Percentiles rank a stretch among this genome's conserved stretches.
Conservation (phyloP, 2,113 vertebrate species). For the Rafetus swinhoei region DNA sequence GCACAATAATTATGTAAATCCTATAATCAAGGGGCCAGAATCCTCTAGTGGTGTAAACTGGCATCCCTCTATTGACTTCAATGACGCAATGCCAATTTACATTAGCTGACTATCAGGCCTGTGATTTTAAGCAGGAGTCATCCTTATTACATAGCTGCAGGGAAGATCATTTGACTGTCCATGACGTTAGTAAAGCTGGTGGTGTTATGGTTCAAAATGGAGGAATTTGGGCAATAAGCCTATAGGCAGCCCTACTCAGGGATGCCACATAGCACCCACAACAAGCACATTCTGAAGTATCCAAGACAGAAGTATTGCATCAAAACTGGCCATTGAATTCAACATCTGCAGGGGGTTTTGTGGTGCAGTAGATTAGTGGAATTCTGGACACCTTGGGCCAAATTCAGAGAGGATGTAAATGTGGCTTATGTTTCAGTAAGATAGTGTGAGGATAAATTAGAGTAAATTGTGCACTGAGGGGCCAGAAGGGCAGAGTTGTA, state of each 20-base stretch:
- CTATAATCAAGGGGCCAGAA: background rate
- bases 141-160: background rate
- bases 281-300: background rate
- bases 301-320: background rate
- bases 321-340: slow-evolving; percentile 1
- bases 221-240: background rate
- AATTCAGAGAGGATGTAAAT: background rate
- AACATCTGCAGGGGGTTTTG: background rate
- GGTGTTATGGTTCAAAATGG: background rate
- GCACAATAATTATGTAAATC: background rate
- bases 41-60: background rate
- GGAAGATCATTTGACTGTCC: background rate
- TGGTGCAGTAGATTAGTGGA: slow-evolving; percentile 17
- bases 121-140: background rate
- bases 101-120: background rate
- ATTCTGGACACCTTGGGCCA: background rate
- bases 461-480: background rate
- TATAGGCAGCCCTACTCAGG: background rate
- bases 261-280: slow-evolving; percentile 5
- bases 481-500: background rate
- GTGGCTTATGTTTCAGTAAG: background rate
- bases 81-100: background rate
- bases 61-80: background rate
- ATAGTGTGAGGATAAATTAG: background rate
- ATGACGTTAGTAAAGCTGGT: background rate